Conservation (phyloP, 2,113 vertebrate genomes). For the Propithecus coquereli region DNA sequence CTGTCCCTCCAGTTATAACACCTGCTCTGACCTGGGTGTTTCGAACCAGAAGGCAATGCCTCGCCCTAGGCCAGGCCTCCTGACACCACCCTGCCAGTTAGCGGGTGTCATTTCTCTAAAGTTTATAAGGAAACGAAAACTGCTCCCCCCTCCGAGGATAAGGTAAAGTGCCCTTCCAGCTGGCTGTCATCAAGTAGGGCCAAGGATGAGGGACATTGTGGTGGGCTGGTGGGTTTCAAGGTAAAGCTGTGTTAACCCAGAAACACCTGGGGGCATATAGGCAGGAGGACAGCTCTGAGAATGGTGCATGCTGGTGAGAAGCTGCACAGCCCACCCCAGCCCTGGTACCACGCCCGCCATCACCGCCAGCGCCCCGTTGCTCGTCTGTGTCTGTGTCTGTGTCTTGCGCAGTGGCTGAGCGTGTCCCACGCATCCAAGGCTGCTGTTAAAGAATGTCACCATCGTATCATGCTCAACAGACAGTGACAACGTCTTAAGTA, state of each 20-base stretch:
- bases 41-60: neutral
- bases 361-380: neutral
- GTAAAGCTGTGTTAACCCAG: neutral
- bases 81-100: neutral
- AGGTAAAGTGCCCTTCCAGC: neutral
- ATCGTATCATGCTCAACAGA: neutral
- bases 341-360: accelerated
- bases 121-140: neutral
- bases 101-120: neutral
- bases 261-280: neutral
- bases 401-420: neutral
- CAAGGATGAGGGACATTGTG: accelerated
- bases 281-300: neutral
- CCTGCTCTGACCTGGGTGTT: neutral
- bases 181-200: neutral
- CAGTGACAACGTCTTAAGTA: neutral
- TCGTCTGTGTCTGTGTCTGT: accelerated
- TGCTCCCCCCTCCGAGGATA: neutral
- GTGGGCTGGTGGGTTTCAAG: neutral
- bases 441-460: neutral
- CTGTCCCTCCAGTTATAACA: neutral
- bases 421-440: neutral
- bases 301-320: neutral
- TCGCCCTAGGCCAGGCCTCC: neutral
- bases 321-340: neutral